Base-by-base conservation (phyloP, 2,888 invertebrate species). In the Xanthorhoe designata region DNA sequence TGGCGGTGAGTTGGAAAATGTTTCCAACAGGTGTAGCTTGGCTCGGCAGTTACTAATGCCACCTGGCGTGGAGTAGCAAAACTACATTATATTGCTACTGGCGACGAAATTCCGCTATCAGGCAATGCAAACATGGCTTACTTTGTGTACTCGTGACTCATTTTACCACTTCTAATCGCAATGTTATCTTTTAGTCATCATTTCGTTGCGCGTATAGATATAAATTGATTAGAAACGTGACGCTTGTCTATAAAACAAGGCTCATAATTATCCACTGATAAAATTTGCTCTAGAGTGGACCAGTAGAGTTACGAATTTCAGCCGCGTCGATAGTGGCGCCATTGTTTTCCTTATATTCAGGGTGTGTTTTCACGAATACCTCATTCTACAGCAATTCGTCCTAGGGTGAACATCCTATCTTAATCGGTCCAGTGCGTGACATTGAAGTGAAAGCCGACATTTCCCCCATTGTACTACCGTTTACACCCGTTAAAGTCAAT, bases 291-390 rank as follows among this genome's bases (percentile, higher is more conserved):
- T 74, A 64, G 58, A 68, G 62, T 72, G 67, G 54, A 65, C 57
- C 70, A 29, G 49, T 19, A 13, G n/a, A 71, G 88, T 84, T 91
- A 81, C 64, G 69, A 18, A 63, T 77, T 72, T 69, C 71, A 66
- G 69, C 86, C 92, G 84, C 75, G 7, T 80, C 87, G 86, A 86
- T 75, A 76, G 88, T 90, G 82, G 92, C 92, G 92, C 92, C 91
- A 84, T 77, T 91, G 82, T 92, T 92, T 92, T 91, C 91, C 90
- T 87, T 93, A 93, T 92, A 92, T 80, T 91, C 88, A 86, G 89
- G 86, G 89, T 88, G 87, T 91, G 88, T 92, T 92, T 92, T 91
- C 92, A 90, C 84, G 88, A 87, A 89, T 88, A 86, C 92, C 83
- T 92, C 92, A 93, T 91, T 93, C 92, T 82, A 87, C 86, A 76